These are phyloP conservation scores for Drosophila jambulina DNA, from an alignment of 1,140 invertebrate genomes.

Conservation along the genomic window DNA sequence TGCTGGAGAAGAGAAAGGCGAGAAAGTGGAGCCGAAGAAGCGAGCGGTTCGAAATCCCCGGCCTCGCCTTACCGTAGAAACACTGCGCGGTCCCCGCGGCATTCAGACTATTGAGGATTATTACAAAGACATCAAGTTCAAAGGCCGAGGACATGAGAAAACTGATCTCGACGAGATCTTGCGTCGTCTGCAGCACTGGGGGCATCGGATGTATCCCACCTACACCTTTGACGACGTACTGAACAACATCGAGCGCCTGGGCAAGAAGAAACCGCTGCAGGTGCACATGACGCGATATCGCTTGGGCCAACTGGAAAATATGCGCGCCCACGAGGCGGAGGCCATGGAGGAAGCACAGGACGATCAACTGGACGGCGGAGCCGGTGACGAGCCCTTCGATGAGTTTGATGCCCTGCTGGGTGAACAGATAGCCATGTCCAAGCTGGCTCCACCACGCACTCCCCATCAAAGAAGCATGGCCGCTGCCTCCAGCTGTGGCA, in stretches of 20 bases:
- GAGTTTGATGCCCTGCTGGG: conserved; percentile 86
- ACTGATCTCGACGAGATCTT: conserved; percentile 93
- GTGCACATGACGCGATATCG: conserved; percentile 88
- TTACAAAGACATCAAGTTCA: conserved; percentile 93
- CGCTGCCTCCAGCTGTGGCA: conserved; percentile 6
- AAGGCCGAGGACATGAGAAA: conserved; percentile 93
- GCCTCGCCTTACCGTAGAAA: conserved; percentile 90
- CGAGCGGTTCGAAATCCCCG: conserved; percentile 88
- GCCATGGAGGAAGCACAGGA: conserved; percentile 57
- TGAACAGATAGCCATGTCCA: conserved; percentile 85
- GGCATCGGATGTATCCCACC: conserved; percentile 95
- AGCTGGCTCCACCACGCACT: conserved; percentile 66
- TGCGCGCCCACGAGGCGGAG: conserved; percentile 31
- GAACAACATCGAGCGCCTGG: conserved; percentile 92
- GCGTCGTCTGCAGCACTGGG: conserved; percentile 95
- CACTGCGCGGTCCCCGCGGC: conserved; percentile 91
- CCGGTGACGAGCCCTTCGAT: conserved; percentile 82
- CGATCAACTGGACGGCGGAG: conserved; percentile 75
- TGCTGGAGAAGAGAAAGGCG: conserved; percentile 24
- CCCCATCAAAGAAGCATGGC: conserved; percentile 50
- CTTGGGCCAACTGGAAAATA: conserved; percentile 86
- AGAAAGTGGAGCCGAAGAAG: conserved; percentile 85
- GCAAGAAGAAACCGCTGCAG: conserved; percentile 89
- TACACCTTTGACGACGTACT: conserved; percentile 94
- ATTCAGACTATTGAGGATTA: conserved; percentile 91